These are phyloP conservation scores for Takifugu ocellatus DNA, from an alignment of 2,797 vertebrate genomes.

Conservation along the genomic window DNA sequence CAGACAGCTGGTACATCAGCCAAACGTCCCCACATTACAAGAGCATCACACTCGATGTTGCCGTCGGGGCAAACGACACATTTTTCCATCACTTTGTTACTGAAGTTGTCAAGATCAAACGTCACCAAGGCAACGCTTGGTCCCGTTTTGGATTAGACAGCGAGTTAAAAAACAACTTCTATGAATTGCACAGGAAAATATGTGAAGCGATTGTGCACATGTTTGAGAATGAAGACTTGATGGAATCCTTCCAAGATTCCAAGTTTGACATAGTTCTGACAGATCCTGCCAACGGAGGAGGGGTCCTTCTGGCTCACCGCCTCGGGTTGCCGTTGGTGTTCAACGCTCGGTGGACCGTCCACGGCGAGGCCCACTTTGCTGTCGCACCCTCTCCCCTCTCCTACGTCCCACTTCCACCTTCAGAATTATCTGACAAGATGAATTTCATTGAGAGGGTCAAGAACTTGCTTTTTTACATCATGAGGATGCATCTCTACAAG, in stretches of 20 bases:
- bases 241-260: slow-evolving; percentile 23
- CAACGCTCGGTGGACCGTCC: slow-evolving; percentile 50
- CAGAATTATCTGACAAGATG: slow-evolving; percentile 46
- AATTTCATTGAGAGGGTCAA: slow-evolving; percentile 42
- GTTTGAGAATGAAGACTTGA: slow-evolving; percentile 38
- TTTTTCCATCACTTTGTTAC: slow-evolving; percentile 18
- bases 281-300: slow-evolving; percentile 35
- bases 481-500: background rate
- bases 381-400: slow-evolving; percentile 55
- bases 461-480: slow-evolving; percentile 8
- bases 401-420: slow-evolving; percentile 38
- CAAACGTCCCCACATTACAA: slow-evolving; percentile 44
- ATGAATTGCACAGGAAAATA: slow-evolving; percentile 13
- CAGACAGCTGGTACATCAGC: slow-evolving; percentile 56
- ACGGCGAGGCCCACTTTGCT: slow-evolving; percentile 45
- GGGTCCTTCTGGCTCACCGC: slow-evolving; percentile 41
- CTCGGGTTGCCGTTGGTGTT: slow-evolving; percentile 44
- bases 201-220: slow-evolving; percentile 18
- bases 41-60: slow-evolving; percentile 16
- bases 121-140: slow-evolving; percentile 38
- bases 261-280: slow-evolving; percentile 55
- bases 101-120: slow-evolving; percentile 30
- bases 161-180: slow-evolving; percentile 7
- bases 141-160: slow-evolving; percentile 37
- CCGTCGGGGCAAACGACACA: slow-evolving; percentile 38